Base-by-base conservation (phyloP, 2,888 invertebrate genomes). In the Drosophila kuntzei region DNA sequence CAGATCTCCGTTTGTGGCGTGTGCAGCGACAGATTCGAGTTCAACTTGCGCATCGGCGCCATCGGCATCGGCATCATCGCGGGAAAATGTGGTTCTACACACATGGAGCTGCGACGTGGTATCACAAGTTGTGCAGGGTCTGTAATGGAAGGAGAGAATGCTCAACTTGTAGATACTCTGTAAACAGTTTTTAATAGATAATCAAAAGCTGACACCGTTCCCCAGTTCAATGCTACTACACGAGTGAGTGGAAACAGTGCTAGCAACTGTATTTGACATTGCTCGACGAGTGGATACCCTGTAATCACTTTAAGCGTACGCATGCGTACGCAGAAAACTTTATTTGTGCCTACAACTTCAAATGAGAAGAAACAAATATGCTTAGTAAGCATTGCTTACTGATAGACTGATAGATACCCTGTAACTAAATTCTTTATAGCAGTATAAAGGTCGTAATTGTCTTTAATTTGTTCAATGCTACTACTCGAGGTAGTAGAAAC, bases 11-110 rank as follows among this genome's bases (percentile, higher is more conserved):
- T 58, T 36, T 87, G 83, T 0, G 87, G 76, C 1, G 81, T 70
- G 51, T 90, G 87, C 36, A 92, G 78, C 25, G 92, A 91, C 22
- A 90, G 78, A 76, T 91, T 92, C 2, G 92, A 92, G 53, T 90
- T 91, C 16, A 91, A 79, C 20, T 90, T 89, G 2, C 90, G 80
- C 61, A 91, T 41, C 37, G 79, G 79, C 9, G 20, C 41, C 14
- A 47, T 11, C 5, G 27, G 69, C 34, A n/a, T 12, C 3, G 32
- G 69, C 69, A 49, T 50, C 50, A 44, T 25, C 20, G 44, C 3
- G 0, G 64, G 11, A 60, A 86, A 54, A 7, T 32, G 11, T 0
- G 89, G 74, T 9, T 90, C 92, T 8, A 85, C 81, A 62, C 84
- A 91, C 86, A 90, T 88, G 2, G 91, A 90, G 47, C 88, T 84